Percentiles rank a stretch among this genome's conserved stretches.
phyloP scores from a whole-genome alignment of 2,888 invertebrate species.

The Trissolcus brochymenae region DNA sequence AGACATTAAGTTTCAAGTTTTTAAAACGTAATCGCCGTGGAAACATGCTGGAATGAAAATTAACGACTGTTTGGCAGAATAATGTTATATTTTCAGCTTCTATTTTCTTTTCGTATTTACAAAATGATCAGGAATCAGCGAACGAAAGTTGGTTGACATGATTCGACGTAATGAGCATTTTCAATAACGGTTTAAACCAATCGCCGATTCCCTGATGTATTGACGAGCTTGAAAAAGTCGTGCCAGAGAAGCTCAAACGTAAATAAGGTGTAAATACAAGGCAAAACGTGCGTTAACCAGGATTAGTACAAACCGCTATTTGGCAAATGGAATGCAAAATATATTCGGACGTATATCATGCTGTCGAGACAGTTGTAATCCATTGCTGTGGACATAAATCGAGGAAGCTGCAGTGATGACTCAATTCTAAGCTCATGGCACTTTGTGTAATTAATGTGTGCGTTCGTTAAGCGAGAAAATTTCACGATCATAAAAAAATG shows the following conservation, averaged over 20 bases:
- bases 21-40: background rate
- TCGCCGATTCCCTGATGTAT: conserved; percentile 37
- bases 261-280: conserved; percentile 63
- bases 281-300: conserved; percentile 60
- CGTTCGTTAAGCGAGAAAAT: conserved; percentile 36
- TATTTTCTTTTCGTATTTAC: background rate
- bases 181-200: conserved; percentile 27
- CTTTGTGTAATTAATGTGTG: conserved; percentile 68
- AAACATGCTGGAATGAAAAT: too few relatives aligned
- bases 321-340: conserved; percentile 67
- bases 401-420: conserved; percentile 68
- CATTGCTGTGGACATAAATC: conserved; percentile 66
- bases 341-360: conserved; percentile 66
- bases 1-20: conserved; percentile 3
- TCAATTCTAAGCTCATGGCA: conserved; percentile 66
- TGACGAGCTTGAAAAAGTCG: conserved; percentile 35
- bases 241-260: conserved; percentile 50
- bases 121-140: background rate
- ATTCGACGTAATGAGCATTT: conserved; percentile 12
- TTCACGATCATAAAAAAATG: conserved; percentile 39
- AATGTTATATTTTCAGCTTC: background rate
- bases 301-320: conserved; percentile 63
- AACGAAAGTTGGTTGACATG: background rate
- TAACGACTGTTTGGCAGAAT: too few relatives aligned
- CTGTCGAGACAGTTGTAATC: conserved; percentile 66